Evolutionary conservation across 53 echinoderm and acorn worm genomes (phyloP).

Genomic region (Holothuria scabra): DNA sequence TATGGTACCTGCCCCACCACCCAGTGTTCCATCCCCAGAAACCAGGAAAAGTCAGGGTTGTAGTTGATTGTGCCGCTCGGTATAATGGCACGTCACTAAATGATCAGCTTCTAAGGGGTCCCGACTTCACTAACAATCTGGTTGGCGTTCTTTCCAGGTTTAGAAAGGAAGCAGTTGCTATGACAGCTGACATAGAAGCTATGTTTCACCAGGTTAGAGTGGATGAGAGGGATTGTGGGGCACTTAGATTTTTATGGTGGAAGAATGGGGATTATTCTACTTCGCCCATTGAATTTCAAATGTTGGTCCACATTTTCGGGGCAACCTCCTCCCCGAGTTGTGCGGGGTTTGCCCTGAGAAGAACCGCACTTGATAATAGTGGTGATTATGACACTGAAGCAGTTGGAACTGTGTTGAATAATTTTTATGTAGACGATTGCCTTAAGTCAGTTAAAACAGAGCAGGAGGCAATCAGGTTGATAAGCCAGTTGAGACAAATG

Average conservation of each 20-base stretch:
- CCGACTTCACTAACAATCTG: too few relatives aligned
- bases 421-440: constrained; percentile 73
- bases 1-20: too few relatives aligned
- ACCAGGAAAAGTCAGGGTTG: constrained; percentile 54
- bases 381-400: constrained; percentile 12
- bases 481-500: constrained; percentile 9
- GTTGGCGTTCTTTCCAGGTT: too few relatives aligned
- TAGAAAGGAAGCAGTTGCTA: constrained; percentile 57
- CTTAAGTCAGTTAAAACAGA: constrained; percentile 54
- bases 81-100: too few relatives aligned
- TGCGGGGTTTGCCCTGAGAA: constrained; percentile 55
- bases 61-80: constrained; percentile 55
- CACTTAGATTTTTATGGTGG: constrained; percentile 70
- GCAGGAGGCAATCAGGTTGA: constrained; percentile 39
- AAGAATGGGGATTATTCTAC: constrained; percentile 13
- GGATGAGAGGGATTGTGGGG: constrained; percentile 51
- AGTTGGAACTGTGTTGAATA: constrained; percentile 24
- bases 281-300: constrained; percentile 43
- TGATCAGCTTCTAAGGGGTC: too few relatives aligned
- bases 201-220: constrained; percentile 80
- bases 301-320: constrained; percentile 61
- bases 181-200: constrained; percentile 66
- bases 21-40: constrained; percentile 54
- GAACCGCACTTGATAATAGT: constrained; percentile 50
- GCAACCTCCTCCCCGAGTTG: constrained; percentile 66